These are phyloP conservation scores for Aptenodytes forsteri DNA, from an alignment of 2,113 vertebrate genomes.

Conservation along the genomic window DNA sequence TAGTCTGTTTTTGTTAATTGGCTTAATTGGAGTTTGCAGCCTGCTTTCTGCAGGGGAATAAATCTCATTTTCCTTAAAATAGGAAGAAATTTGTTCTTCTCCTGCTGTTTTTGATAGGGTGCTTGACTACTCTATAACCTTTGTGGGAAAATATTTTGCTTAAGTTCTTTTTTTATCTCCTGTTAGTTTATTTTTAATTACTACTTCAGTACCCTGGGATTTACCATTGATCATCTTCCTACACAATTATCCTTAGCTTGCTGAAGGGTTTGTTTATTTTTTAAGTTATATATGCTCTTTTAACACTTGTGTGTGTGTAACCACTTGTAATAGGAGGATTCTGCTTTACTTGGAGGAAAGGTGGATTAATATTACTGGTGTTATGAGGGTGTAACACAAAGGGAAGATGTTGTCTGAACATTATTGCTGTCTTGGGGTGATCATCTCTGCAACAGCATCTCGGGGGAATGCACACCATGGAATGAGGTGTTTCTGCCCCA, in stretches of 20 bases:
- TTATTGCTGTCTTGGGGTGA: background rate
- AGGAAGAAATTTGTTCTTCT: conserved; percentile 4
- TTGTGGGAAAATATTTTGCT: conserved; percentile 42
- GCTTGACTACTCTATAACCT: conserved; percentile 4
- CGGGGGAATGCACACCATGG: background rate
- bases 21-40: background rate
- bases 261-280: conserved; percentile 54
- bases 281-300: conserved; percentile 8
- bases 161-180: conserved; percentile 54
- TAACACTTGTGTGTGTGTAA: background rate
- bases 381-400: background rate
- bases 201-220: conserved; percentile 30
- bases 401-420: background rate
- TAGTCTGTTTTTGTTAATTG: background rate
- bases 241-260: conserved; percentile 39
- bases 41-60: background rate
- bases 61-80: conserved; percentile 30
- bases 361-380: background rate
- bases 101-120: conserved; percentile 12
- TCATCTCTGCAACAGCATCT: background rate
- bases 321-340: background rate
- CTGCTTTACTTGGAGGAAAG: background rate
- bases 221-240: conserved; percentile 57
- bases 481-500: conserved; percentile 41
- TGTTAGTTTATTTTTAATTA: conserved; percentile 72